Evolutionary conservation across 1,140 invertebrate species (phyloP).

Genomic region (Andricus grossulariae): DNA sequence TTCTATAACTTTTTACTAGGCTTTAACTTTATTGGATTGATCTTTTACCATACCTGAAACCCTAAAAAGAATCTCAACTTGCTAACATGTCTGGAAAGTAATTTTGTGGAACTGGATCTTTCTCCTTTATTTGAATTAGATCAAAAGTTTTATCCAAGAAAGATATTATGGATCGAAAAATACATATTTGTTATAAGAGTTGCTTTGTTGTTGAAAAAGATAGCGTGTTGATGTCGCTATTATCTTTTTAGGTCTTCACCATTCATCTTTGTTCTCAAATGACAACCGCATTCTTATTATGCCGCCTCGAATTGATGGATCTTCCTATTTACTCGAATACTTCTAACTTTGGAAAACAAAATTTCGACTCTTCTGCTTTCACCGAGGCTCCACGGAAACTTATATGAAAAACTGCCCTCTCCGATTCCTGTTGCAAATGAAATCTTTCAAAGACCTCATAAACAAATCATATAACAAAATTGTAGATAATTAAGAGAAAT

Average conservation of each 20-base stretch:
- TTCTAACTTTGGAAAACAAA: slow-evolving; percentile 12
- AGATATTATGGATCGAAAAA: no score
- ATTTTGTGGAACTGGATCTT: no score
- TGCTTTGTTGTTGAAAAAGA: neutral
- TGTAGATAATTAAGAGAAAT: neutral
- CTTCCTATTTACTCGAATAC: slow-evolving; percentile 32
- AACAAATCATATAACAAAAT: neutral
- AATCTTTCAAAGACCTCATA: neutral
- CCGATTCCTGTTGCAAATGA: neutral
- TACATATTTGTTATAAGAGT: no score
- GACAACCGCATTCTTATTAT: slow-evolving; percentile 52
- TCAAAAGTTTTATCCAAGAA: no score
- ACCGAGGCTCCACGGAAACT: slow-evolving; percentile 43
- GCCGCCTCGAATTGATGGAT: slow-evolving; percentile 57
- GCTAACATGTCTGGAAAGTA: no score
- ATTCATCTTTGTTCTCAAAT: slow-evolving; percentile 56
- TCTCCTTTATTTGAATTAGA: no score
- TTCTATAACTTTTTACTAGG: no score
- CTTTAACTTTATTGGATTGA: no score
- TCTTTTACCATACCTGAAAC: no score
- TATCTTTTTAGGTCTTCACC: slow-evolving; percentile 54
- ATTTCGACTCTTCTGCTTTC: neutral
- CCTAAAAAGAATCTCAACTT: no score
- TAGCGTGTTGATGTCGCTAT: slow-evolving; percentile 47
- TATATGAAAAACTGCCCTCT: neutral